Evolutionary conservation across 2,797 vertebrate species (phyloP).

Genomic region (Sebastes kiyomatsui): DNA sequence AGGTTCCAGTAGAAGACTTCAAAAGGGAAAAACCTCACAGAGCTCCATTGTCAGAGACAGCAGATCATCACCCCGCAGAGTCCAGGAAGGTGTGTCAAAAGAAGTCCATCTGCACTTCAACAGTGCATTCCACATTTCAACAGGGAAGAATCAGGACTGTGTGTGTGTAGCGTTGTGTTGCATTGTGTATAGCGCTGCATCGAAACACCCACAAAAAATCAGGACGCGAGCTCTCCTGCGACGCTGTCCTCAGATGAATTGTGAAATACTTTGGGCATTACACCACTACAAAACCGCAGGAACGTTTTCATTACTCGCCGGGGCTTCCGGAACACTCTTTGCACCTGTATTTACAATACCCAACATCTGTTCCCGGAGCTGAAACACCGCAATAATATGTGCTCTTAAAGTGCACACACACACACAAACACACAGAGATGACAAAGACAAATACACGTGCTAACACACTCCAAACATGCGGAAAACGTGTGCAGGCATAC

Average conservation of each 20-base stretch:
- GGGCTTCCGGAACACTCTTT: slow-evolving; percentile 71
- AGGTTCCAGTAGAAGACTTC: slow-evolving; percentile 18
- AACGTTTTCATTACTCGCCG: slow-evolving; percentile 71
- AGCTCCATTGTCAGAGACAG: slow-evolving; percentile 35
- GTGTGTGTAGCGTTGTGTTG: neutral
- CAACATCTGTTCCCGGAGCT: slow-evolving; percentile 77
- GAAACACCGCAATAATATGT: slow-evolving; percentile 67
- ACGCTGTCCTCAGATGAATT: slow-evolving; percentile 63
- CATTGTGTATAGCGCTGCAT: neutral
- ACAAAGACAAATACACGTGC: slow-evolving; percentile 42
- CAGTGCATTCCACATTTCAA: slow-evolving; percentile 26
- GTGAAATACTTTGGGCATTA: slow-evolving; percentile 71
- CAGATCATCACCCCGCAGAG: slow-evolving; percentile 20
- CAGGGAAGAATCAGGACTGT: slow-evolving; percentile 13
- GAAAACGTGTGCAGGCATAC: slow-evolving; percentile 15
- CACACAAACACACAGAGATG: slow-evolving; percentile 6
- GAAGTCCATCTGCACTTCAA: slow-evolving; percentile 27
- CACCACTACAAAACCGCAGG: slow-evolving; percentile 53
- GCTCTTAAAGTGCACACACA: slow-evolving; percentile 51
- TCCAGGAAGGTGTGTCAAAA: slow-evolving; percentile 32
- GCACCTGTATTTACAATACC: slow-evolving; percentile 84
- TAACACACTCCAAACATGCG: slow-evolving; percentile 31
- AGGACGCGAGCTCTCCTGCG: neutral
- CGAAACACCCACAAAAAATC: neutral
- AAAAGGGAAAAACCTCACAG: slow-evolving; percentile 27